These are phyloP conservation scores for Ginglymostoma cirratum DNA, from an alignment of 2,113 vertebrate species.

Conservation along the genomic window DNA sequence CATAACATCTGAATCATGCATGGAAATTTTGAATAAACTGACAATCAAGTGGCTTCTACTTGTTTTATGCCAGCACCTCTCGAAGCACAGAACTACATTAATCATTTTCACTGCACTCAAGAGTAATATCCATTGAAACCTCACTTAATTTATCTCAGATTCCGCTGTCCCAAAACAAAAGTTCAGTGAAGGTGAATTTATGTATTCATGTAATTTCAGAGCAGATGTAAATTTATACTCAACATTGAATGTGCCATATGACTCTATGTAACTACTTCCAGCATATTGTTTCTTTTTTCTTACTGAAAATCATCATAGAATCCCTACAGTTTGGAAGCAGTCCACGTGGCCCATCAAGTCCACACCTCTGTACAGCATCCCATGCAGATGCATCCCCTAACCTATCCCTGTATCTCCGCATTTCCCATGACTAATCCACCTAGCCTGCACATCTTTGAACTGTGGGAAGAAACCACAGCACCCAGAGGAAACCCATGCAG, in stretches of 20 bases:
- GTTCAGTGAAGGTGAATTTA: not conserved
- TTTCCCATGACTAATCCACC: too few relatives aligned
- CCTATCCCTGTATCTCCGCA: too few relatives aligned
- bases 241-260: not conserved
- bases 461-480: too few relatives aligned
- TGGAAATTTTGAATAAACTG: not conserved
- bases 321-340: too few relatives aligned
- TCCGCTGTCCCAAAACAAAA: not conserved
- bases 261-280: not conserved
- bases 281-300: not conserved
- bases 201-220: not conserved
- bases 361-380: too few relatives aligned
- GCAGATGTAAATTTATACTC: not conserved
- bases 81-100: not conserved
- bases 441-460: too few relatives aligned
- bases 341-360: too few relatives aligned
- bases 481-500: too few relatives aligned
- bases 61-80: not conserved
- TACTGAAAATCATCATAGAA: not conserved
- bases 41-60: not conserved
- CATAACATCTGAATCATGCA: not conserved
- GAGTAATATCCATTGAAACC: not conserved
- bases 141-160: not conserved
- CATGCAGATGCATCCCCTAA: too few relatives aligned
- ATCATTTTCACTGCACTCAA: not conserved